Conservation (phyloP, 2,888 invertebrate genomes). For the Trisateles emortualis region DNA sequence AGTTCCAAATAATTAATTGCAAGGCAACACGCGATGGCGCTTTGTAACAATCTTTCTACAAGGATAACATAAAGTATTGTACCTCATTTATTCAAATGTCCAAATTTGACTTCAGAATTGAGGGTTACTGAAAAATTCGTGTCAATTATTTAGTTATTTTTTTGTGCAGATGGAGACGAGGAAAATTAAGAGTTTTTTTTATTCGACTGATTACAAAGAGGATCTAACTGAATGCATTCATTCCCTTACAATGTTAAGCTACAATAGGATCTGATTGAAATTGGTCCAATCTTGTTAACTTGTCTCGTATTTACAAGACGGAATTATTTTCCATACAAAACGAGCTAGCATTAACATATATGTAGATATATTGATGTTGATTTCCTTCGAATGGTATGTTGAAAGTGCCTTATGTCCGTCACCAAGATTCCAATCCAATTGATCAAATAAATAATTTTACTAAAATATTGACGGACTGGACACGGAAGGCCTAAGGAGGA, state of each 20-base stretch:
- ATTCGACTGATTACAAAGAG: not conserved
- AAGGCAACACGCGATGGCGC: constrained; percentile 44
- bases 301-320: not conserved
- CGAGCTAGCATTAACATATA: too few species aligned
- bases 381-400: too few species aligned
- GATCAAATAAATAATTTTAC: too few species aligned
- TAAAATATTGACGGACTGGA: too few species aligned
- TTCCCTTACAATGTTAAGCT: not conserved
- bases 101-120: constrained; percentile 15
- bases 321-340: not conserved
- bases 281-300: not conserved
- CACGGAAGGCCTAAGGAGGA: too few species aligned
- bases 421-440: too few species aligned
- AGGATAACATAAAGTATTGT: constrained; percentile 41
- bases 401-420: too few species aligned
- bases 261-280: not conserved
- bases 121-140: constrained; percentile 19
- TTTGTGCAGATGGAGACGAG: not conserved
- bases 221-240: not conserved
- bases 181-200: not conserved
- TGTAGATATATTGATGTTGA: too few species aligned
- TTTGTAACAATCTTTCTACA: constrained; percentile 39
- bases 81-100: constrained; percentile 40
- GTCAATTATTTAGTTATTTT: constrained; percentile 7
- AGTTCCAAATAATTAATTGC: constrained; percentile 42